Evolutionary conservation across 1,140 invertebrate genomes (phyloP), one percentile per base, ranked within the genome.

Genomic region (Halesus radiatus): DNA sequence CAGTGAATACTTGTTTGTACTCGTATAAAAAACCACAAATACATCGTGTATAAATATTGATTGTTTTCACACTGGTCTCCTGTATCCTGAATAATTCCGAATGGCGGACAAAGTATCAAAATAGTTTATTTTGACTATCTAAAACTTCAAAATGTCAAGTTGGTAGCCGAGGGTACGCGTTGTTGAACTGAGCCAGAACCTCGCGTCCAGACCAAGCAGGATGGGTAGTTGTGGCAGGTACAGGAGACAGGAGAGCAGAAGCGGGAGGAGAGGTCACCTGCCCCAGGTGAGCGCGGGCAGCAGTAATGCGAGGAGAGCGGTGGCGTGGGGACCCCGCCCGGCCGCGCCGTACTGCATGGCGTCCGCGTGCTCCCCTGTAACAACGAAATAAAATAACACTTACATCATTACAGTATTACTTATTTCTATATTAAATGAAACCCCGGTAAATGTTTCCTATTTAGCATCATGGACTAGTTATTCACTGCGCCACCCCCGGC

Each of bases 291-390:
- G 23, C 26, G 79, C 32, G 1, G 45, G 37, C 18, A 22, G 15
- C 68, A 20, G 13, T 0, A 18, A 0, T 1, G 23, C 5, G 16
- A 53, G 32, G 13, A 22, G 68, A 5, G n/a, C 68, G 1, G 68
- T 32, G 66, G 75, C 66, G 22, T 64, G 22, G 0, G 62, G 52
- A 1, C 37, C 10, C 23, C 52, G 3, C 52, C 64, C n/a, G 52
- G 68, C 68, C 45, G 32, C 81, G 0, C 82, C 82, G 52, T 83
- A 83, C 78, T 83, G 82, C 79, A 83, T 83, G 60, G 82, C 82
- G 58, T 83, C 82, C 6, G 82, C 82, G 60, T 83, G 82, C 68
- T 83, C 82, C 7, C 82, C 81, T 83, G 68, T 23, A 72, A 72
- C 23, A 70, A 50, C 56, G 37, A 26, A 53, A 70, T 23, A 53